Conservation (phyloP, 2,888 invertebrate genomes). For the Dorcus hopei region DNA sequence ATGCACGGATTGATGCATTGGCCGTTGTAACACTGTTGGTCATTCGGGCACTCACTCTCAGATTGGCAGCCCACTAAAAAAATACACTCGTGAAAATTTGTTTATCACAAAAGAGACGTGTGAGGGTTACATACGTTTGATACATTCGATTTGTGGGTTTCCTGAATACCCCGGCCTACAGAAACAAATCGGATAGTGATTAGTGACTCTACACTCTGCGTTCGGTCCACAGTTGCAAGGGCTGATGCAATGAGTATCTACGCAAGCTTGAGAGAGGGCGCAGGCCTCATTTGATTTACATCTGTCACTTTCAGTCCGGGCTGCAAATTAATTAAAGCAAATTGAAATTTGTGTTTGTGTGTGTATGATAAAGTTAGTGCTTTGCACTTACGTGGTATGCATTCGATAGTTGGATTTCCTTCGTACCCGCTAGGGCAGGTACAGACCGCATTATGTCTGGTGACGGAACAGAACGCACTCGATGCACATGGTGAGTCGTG, state of each 20-base stretch:
- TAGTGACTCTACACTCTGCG: slow-evolving; percentile 75
- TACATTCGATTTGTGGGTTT: slow-evolving; percentile 78
- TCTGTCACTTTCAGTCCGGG: slow-evolving; percentile 62
- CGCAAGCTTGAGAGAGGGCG: slow-evolving; percentile 76
- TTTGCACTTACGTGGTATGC: slow-evolving; percentile 71
- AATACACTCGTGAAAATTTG: slow-evolving; percentile 13
- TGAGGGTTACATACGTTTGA: slow-evolving; percentile 57
- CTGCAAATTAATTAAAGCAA: slow-evolving; percentile 45
- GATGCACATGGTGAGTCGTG: slow-evolving; percentile 67
- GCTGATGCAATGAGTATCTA: slow-evolving; percentile 74
- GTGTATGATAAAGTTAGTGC: too few relatives aligned
- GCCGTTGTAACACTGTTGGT: slow-evolving; percentile 77
- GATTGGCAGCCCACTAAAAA: slow-evolving; percentile 75
- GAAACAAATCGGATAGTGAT: slow-evolving; percentile 83
- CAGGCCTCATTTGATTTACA: slow-evolving; percentile 81
- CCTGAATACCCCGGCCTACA: slow-evolving; percentile 82
- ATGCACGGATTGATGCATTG: slow-evolving; percentile 81
- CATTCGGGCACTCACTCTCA: slow-evolving; percentile 76
- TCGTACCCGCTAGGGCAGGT: slow-evolving; percentile 76
- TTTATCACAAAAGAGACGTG: neutral
- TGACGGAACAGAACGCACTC: slow-evolving; percentile 79
- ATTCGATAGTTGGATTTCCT: slow-evolving; percentile 69
- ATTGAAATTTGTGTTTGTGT: neutral
- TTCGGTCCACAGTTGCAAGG: slow-evolving; percentile 84
- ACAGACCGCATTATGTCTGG: slow-evolving; percentile 72